Evolutionary conservation across 2,797 vertebrate species (phyloP).

Genomic region (Apodemus agrarius): DNA sequence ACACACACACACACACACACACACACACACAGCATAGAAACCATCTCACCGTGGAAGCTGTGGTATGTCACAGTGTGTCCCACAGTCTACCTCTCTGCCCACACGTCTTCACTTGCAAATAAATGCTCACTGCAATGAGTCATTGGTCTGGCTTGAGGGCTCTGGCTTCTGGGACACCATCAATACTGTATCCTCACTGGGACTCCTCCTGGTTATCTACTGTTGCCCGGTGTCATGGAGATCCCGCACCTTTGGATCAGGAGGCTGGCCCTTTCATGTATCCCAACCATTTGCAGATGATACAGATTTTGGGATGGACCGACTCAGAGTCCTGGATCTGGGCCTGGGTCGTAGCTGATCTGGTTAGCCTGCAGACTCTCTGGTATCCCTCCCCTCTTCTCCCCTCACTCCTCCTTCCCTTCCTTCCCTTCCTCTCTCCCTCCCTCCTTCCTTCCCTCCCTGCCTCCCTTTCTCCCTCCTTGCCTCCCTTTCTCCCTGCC

Average conservation of each 20-base stretch:
- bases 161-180: background rate
- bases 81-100: background rate
- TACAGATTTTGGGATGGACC: background rate
- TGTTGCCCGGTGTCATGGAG: too few species aligned
- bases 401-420: too few species aligned
- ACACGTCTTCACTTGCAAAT: background rate
- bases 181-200: background rate
- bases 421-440: too few species aligned
- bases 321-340: background rate
- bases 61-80: background rate
- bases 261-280: too few species aligned
- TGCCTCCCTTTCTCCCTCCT: fast-evolving
- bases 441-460: fast-evolving
- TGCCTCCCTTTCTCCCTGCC: too few species aligned
- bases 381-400: too few species aligned
- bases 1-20: background rate
- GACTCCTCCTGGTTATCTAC: background rate
- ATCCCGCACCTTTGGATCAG: too few species aligned
- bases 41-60: too few species aligned
- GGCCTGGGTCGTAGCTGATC: too few species aligned
- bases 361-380: background rate
- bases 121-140: background rate
- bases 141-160: background rate
- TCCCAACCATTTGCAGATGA: background rate
- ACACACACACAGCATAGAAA: too few species aligned